Evolutionary conservation across 2,797 vertebrate species (phyloP), one percentile per base, ranked within the genome.

Genomic region (Propithecus deckenii): DNA sequence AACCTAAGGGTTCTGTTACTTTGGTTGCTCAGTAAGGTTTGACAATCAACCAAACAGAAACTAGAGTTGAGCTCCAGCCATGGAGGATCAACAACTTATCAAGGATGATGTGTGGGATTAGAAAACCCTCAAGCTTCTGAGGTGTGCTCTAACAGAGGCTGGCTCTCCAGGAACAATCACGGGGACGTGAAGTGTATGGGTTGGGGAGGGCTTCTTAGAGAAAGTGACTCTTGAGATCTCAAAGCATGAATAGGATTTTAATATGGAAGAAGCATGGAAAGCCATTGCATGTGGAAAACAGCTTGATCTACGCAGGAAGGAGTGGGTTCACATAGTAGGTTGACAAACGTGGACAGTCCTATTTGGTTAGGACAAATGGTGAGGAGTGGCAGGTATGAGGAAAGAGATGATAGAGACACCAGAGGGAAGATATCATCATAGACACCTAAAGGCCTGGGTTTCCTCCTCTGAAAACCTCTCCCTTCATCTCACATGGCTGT

Each of bases 151-250:
- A 32, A 43, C 2, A 41, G 32, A 80, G 28, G 28, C 25, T 57
- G 38, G 50, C 9, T 32, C 72, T 43, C 28, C 43, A 15, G 15
- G 52, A 57, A 72, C 22, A 38, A 48, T 17, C 83, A 17, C 15
- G 11, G 52, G 52, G 35, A 35, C 6, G 0, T 10, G 12, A 5
- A 67, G 1, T 12, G 0, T 32, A 13, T 28, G 11, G 4, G 3
- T 4, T 8, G 25, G 0, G 1, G 20, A 48, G 32, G 25, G 14
- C 17, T 71, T 46, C 61, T 57, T 55, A 9, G 7, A 86, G 6
- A 7, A 72, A 23, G 13, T 61, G 12, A 52, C 15, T n/a, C 22
- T 63, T 79, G 46, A 67, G 15, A 61, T 69, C 67, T 83, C 65
- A 86, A n/a, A 20, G 28, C 25, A 23, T 61, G 23, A 48, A 32